A percentile compares a stretch with the other conserved stretches of the same genome.
Conservation (phyloP, 2,113 vertebrate species). For the Tricholaema leucomelas region DNA sequence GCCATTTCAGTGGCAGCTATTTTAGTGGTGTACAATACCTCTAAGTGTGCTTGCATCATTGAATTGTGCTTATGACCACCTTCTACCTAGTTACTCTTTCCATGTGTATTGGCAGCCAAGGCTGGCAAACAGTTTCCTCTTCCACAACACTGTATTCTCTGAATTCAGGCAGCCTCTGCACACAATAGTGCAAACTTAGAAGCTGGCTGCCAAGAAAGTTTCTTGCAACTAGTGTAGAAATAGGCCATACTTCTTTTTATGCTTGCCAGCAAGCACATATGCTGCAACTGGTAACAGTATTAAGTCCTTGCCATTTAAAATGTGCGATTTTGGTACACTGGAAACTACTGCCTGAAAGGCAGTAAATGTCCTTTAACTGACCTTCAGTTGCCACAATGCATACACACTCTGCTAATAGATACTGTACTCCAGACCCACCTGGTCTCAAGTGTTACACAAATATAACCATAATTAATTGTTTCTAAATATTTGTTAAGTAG, state of each 20-base stretch:
- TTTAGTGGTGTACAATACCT: not conserved
- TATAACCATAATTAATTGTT: no score
- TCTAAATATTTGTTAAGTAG: no score
- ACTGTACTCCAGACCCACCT: not conserved
- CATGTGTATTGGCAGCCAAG: accelerated
- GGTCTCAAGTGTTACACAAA: not conserved
- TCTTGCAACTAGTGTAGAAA: not conserved
- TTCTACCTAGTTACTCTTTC: not conserved
- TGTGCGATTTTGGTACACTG: accelerated
- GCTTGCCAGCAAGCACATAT: not conserved
- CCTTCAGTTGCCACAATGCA: accelerated
- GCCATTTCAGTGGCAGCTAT: not conserved
- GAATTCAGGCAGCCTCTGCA: not conserved
- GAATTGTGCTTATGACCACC: not conserved
- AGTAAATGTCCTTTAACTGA: not conserved
- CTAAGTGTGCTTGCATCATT: not conserved
- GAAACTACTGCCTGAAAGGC: not conserved
- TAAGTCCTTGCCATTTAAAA: not conserved
- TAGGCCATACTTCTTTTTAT: not conserved
- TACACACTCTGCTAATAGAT: not conserved
- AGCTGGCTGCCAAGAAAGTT: not conserved
- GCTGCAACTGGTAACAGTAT: not conserved
- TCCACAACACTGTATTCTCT: not conserved
- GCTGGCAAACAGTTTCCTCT: not conserved
- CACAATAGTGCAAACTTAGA: not conserved